These are phyloP conservation scores for Stenchaetothrips biformis DNA, from an alignment of 2,888 invertebrate genomes.

Conservation along the genomic window DNA sequence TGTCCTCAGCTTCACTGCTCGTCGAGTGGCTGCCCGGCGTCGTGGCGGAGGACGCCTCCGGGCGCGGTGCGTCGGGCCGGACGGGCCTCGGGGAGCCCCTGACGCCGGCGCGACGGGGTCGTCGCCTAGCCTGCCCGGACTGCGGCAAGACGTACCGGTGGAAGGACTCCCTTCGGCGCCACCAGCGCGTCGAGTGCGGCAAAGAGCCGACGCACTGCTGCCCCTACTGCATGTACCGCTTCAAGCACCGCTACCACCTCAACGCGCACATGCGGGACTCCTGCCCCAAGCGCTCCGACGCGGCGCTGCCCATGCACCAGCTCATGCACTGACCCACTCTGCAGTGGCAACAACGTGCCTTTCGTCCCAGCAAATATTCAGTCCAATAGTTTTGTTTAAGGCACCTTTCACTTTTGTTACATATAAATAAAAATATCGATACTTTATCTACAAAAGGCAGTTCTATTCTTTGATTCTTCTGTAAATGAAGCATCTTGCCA, in stretches of 20 bases:
- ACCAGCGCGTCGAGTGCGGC: slow-evolving; percentile 82
- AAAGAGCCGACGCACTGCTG: slow-evolving; percentile 80
- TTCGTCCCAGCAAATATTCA: no score
- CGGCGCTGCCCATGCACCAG: neutral
- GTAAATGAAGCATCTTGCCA: no score
- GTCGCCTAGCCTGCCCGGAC: slow-evolving; percentile 54
- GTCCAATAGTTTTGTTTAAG: no score
- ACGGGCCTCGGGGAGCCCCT: neutral
- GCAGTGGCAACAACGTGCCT: no score
- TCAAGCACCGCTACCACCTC: slow-evolving; percentile 80
- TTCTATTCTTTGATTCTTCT: no score
- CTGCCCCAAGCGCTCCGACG: neutral
- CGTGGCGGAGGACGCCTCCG: neutral
- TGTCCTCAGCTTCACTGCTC: neutral
- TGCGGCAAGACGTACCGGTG: slow-evolving; percentile 82
- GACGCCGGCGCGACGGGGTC: neutral
- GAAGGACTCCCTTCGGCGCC: slow-evolving; percentile 76
- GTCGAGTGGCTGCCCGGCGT: neutral
- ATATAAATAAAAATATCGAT: no score
- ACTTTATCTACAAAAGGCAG: no score
- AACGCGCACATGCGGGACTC: slow-evolving; percentile 67
- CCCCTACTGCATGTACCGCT: slow-evolving; percentile 74
- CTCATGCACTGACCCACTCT: neutral
- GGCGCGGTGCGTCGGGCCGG: neutral
- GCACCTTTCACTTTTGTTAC: no score